These are phyloP conservation scores for Protobothrops mucrosquamatus DNA, from an alignment of 2,113 vertebrate species.

Conservation along the genomic window DNA sequence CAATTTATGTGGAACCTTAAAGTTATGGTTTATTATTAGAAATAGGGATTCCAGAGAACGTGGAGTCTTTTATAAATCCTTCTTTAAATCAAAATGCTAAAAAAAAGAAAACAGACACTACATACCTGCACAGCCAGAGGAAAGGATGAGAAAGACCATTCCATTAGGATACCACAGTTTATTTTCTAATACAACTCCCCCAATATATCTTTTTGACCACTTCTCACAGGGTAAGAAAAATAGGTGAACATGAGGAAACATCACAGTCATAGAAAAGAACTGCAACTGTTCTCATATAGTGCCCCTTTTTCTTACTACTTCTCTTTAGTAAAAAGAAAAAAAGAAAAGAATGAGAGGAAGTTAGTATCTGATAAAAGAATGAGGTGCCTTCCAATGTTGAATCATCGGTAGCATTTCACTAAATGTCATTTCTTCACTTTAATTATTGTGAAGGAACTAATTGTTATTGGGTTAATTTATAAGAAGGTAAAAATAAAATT, in stretches of 20 bases:
- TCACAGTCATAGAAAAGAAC: neutral
- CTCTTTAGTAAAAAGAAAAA: neutral
- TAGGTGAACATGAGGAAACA: neutral
- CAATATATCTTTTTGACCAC: neutral
- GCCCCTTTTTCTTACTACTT: neutral
- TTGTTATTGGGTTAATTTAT: neutral
- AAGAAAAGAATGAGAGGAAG: neutral
- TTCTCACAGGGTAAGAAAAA: neutral
- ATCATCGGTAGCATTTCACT: neutral
- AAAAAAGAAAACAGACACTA: neutral
- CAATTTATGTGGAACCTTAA: neutral
- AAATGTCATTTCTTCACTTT: neutral
- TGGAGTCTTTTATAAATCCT: neutral
- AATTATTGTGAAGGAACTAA: neutral
- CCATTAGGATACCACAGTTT: constrained; percentile 50
- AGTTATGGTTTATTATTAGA: constrained; percentile 4
- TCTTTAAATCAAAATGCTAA: constrained; percentile 26
- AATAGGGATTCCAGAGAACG: too few species aligned
- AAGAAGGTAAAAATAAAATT: neutral
- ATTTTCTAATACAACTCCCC: constrained; percentile 20
- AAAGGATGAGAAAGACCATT: constrained; percentile 62
- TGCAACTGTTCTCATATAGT: neutral
- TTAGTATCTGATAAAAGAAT: neutral
- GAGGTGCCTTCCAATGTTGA: neutral
- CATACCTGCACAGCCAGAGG: neutral